Evolutionary conservation across 2,113 vertebrate genomes (phyloP), one percentile per base, ranked within the genome.

Genomic region (Aythya baeri): DNA sequence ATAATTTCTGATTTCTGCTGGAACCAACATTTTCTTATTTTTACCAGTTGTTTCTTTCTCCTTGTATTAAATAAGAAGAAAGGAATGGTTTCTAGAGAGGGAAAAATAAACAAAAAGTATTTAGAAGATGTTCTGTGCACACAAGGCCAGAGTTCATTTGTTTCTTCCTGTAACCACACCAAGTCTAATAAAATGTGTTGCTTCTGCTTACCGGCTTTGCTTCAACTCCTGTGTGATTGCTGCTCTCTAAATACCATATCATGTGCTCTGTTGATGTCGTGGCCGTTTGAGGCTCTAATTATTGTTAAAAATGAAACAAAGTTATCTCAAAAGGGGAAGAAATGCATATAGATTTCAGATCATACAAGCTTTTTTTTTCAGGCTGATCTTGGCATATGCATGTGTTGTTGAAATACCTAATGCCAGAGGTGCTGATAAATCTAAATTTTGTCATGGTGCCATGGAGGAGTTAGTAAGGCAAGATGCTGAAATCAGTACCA

Each of bases 401-500:
- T 23, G 13, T 90, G 49, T 41, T 91, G 50, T 52, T 84, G 29
- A 86, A 92, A 9, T 52, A 65, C 57, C 68, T 68, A 49, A 82
- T 72, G 62, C 17, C 72, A 94, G 67, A 89, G 1, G 17, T 70
- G 58, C 49, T 54, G 46, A 75, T 54, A 78, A 82, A 78, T 68
- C 62, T 73, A 23, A 25, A n/a, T 92, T 84, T 92, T 89, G 62
- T 89, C 89, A 79, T 36, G 31, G 16, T 50, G 57, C 77, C 91
- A 91, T 41, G 26, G 15, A 34, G 72, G 3, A 75, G 92, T 78
- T 22, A 27, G 22, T 68, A 31, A 63, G 17, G 27, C 0, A 0
- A 83, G 68, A 81, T 46, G 34, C 59, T 86, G 74, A 86, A 96
- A 87, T 82, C 83, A 73, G 36, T 82, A 75, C 86, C 91, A 96